Conservation (phyloP, 2,888 invertebrate genomes). For the Dynastes tityus region DNA sequence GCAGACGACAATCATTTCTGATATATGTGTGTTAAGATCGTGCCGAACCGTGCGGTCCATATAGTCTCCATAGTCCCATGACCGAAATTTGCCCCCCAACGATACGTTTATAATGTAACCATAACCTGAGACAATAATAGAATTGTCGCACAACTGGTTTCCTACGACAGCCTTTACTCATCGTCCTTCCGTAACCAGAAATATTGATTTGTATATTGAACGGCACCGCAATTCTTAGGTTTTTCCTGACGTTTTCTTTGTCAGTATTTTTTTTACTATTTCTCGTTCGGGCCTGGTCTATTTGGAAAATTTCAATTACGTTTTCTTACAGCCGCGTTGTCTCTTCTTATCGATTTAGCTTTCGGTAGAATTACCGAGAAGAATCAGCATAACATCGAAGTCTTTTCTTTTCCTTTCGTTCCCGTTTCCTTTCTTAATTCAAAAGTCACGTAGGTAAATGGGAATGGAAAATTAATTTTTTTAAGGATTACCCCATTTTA, state of each 20-base stretch:
- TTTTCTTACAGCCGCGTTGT: slow-evolving; percentile 31
- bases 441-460: slow-evolving; percentile 33
- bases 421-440: slow-evolving; percentile 25
- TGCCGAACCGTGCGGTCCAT: no score
- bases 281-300: slow-evolving; percentile 32
- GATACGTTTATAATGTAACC: slow-evolving; percentile 8
- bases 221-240: slow-evolving; percentile 47
- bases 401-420: slow-evolving; percentile 29
- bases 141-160: slow-evolving; percentile 60
- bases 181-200: slow-evolving; percentile 22
- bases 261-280: slow-evolving; percentile 34
- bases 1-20: neutral
- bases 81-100: no score
- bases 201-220: slow-evolving; percentile 56
- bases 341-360: slow-evolving; percentile 37
- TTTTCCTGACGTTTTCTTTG: slow-evolving; percentile 41
- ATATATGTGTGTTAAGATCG: neutral
- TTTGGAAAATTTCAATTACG: slow-evolving; percentile 42
- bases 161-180: slow-evolving; percentile 54
- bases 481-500: neutral
- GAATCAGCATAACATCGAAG: slow-evolving; percentile 34
- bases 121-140: slow-evolving; percentile 56
- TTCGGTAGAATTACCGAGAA: slow-evolving; percentile 38
- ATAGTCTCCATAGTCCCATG: no score
- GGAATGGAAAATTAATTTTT: slow-evolving; percentile 27